Percentiles rank a stretch among this genome's conserved stretches.
These are phyloP conservation scores for Coregonus clupeaformis DNA, from an alignment of 2,113 vertebrate genomes.

Conservation along the genomic window DNA sequence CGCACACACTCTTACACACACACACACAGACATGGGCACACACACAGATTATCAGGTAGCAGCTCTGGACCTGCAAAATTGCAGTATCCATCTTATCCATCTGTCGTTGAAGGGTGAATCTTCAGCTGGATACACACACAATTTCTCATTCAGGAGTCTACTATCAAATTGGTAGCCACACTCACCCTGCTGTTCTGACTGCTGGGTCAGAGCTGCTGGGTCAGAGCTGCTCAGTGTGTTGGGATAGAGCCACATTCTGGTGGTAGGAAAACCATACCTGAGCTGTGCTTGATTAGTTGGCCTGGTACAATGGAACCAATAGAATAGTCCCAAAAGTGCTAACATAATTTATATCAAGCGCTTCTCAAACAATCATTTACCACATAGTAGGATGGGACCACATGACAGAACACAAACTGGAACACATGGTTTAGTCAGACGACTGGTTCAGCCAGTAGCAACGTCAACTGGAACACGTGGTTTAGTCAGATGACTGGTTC, in stretches of 20 bases:
- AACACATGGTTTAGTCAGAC: neutral
- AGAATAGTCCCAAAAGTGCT: no score
- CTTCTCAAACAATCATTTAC: neutral
- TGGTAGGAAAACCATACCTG: neutral
- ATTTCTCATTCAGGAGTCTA: neutral
- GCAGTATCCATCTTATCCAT: neutral
- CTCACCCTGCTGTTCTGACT: neutral
- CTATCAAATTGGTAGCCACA: neutral
- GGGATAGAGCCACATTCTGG: neutral
- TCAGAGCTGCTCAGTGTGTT: neutral
- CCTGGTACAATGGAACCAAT: no score
- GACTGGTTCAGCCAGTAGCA: neutral
- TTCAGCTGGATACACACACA: neutral
- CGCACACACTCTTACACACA: no score
- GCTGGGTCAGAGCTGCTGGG: no score
- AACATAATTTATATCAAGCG: neutral
- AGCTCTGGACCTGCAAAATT: neutral
- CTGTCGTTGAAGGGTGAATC: neutral
- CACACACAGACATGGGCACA: neutral
- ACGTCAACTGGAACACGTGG: constrained; percentile 19
- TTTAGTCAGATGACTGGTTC: neutral
- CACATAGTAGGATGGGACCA: neutral
- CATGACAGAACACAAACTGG: neutral
- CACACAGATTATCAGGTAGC: neutral
- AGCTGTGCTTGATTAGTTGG: neutral